phyloP scores from a whole-genome alignment of 2,113 vertebrate species.

The Butastur rufipennis region DNA sequence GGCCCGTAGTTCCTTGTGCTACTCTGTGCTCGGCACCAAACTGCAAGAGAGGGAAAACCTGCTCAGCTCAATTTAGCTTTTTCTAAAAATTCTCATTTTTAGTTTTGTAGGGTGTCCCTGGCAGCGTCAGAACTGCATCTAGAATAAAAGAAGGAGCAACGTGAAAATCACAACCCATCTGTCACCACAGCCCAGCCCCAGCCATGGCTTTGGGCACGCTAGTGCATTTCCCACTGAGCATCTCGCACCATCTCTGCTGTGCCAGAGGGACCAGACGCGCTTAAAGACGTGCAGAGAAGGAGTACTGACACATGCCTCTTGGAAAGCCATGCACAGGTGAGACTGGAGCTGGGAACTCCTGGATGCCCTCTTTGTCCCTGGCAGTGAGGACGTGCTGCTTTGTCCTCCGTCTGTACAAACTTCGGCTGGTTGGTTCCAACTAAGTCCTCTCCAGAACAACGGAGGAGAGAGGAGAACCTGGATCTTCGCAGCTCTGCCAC shows the following conservation, averaged over 20 bases:
- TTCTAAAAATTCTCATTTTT: background rate
- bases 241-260: background rate
- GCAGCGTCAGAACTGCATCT: background rate
- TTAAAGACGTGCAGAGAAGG: background rate
- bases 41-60: conserved; percentile 38
- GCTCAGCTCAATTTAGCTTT: background rate
- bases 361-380: background rate
- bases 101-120: background rate
- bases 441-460: background rate
- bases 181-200: background rate
- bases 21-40: conserved; percentile 42
- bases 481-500: background rate
- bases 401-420: background rate
- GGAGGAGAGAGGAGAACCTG: background rate
- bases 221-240: rapidly evolving
- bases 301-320: background rate
- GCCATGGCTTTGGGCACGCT: background rate
- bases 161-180: background rate
- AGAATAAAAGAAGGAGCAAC: background rate
- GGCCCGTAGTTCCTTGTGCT: conserved; percentile 83
- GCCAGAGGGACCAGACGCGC: background rate
- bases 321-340: rapidly evolving
- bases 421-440: background rate
- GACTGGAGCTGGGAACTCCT: background rate
- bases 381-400: background rate